These are phyloP conservation scores for Galerucella nymphaeae DNA, from an alignment of 2,888 invertebrate genomes.

Conservation along the genomic window DNA sequence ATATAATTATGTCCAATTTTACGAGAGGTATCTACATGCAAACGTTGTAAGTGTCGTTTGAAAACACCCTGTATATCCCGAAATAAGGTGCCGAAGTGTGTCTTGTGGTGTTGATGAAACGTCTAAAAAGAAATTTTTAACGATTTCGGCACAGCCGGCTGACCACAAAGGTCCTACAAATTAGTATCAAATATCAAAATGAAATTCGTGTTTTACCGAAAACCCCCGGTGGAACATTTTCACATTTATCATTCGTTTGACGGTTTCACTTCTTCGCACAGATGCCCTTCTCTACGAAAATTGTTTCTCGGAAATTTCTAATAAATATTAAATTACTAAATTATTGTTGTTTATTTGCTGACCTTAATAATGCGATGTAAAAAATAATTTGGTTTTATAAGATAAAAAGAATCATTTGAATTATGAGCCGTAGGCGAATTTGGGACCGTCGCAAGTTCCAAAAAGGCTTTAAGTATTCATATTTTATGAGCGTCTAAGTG, in stretches of 20 bases:
- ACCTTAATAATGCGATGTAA: not conserved
- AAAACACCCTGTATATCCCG: constrained; percentile 13
- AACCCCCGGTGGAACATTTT: constrained; percentile 32
- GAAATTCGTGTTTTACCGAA: constrained; percentile 40
- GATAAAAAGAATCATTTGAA: too few species aligned
- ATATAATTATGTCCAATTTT: too few species aligned
- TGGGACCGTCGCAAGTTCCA: too few species aligned
- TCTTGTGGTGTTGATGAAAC: constrained; percentile 24
- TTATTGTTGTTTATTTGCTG: not conserved
- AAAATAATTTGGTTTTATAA: too few species aligned
- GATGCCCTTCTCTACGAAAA: constrained; percentile 23
- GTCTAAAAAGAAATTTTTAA: constrained; percentile 37
- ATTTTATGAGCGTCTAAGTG: too few species aligned
- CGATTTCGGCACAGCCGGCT: constrained; percentile 39
- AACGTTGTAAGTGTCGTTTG: too few species aligned
- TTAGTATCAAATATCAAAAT: constrained; percentile 46
- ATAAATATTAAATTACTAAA: constrained; percentile 27
- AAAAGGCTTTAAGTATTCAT: too few species aligned
- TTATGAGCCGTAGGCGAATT: too few species aligned
- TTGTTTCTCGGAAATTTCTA: constrained; percentile 24
- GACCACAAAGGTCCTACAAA: constrained; percentile 42
- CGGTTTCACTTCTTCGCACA: constrained; percentile 19
- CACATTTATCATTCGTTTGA: constrained; percentile 42
- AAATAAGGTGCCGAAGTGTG: constrained; percentile 40
- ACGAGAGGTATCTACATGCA: too few species aligned